Evolutionary conservation across 2,888 invertebrate species (phyloP).

Genomic region (Thera britannica): DNA sequence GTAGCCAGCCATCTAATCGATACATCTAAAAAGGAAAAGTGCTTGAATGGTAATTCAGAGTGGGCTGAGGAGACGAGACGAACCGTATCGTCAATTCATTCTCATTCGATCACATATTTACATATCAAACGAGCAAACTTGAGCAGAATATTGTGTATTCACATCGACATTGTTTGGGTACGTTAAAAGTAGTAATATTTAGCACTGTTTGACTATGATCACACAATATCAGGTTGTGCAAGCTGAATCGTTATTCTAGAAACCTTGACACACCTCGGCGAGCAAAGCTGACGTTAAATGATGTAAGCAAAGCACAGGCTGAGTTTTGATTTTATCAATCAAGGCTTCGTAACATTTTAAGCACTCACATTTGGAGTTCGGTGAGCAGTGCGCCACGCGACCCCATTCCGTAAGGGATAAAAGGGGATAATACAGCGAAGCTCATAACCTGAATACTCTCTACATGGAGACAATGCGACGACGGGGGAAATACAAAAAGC

Average conservation of each 20-base stretch:
- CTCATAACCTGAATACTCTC: conserved; percentile 41
- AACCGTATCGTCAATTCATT: conserved; percentile 20
- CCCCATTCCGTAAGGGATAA: conserved; percentile 35
- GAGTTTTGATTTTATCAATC: conserved; percentile 44
- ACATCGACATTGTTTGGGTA: conserved; percentile 1
- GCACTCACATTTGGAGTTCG: conserved; percentile 25
- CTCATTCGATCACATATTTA: neutral
- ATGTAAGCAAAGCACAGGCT: conserved; percentile 43
- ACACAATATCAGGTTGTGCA: conserved; percentile 49
- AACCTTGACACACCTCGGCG: conserved; percentile 63
- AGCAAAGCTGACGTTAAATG: conserved; percentile 48
- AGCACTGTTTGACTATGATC: conserved; percentile 30
- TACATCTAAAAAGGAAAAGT: conserved; percentile 26
- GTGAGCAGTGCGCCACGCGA: conserved; percentile 32
- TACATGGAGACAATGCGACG: conserved; percentile 42
- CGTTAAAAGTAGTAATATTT: conserved; percentile 5
- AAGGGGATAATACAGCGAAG: conserved; percentile 39
- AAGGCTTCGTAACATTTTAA: conserved; percentile 38
- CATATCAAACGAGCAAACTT: conserved; percentile 6
- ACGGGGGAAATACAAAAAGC: conserved; percentile 42
- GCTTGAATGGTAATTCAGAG: conserved; percentile 17
- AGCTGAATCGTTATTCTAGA: conserved; percentile 50
- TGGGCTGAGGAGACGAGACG: conserved; percentile 15
- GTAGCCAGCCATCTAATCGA: conserved; percentile 21
- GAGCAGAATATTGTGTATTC: neutral